Evolutionary conservation across 2,113 vertebrate genomes (phyloP).

Genomic region (Lepus timidus): DNA sequence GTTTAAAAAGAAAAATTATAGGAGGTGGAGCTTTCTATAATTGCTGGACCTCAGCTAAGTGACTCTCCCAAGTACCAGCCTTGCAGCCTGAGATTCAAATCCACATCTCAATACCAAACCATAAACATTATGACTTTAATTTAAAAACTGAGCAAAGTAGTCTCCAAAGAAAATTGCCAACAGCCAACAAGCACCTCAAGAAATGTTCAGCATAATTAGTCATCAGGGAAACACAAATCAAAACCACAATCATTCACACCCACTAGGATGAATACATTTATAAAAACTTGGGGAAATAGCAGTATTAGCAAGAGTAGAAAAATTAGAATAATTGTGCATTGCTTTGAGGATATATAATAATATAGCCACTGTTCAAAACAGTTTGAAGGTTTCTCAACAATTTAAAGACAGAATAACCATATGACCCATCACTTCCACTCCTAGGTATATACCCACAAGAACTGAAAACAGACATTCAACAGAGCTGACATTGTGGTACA

Average conservation of each 20-base stretch:
- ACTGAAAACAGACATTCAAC: neutral
- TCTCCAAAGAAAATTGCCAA: neutral
- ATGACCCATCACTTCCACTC: neutral
- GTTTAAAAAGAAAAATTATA: neutral
- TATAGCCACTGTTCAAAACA: neutral
- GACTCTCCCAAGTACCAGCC: neutral
- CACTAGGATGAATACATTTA: neutral
- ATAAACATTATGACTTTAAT: neutral
- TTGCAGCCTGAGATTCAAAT: neutral
- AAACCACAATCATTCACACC: constrained; percentile 46
- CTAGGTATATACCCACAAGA: neutral
- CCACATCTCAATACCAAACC: neutral
- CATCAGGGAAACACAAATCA: neutral
- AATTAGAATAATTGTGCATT: neutral
- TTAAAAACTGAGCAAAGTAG: neutral
- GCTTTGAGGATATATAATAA: neutral
- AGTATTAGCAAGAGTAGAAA: neutral
- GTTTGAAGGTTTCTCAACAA: neutral
- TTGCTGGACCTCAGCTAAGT: neutral
- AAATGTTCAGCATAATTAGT: neutral
- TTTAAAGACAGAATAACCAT: neutral
- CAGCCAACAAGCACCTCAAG: neutral
- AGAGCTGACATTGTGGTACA: too few species aligned
- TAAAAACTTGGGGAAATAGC: neutral
- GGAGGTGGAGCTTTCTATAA: neutral